Evolutionary conservation across 2,888 invertebrate genomes (phyloP).

Genomic region (Falcaria lacertinaria): DNA sequence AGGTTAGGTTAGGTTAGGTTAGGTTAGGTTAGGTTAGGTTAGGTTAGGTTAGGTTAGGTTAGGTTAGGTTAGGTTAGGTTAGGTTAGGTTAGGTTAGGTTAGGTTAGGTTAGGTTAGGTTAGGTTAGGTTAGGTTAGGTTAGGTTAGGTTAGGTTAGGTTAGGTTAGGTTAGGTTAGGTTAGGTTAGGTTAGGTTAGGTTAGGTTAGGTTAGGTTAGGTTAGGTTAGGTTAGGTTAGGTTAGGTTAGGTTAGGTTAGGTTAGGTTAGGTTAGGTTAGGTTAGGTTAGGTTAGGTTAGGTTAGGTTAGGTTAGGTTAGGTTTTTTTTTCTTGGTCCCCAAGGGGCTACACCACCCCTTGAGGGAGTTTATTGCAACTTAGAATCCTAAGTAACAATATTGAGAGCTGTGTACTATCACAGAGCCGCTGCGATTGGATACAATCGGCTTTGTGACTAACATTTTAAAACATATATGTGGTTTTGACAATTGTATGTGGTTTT

Average conservation of each 20-base stretch:
- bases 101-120: not conserved
- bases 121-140: not conserved
- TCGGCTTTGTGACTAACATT: no score
- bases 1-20: not conserved
- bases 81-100: not conserved
- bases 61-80: not conserved
- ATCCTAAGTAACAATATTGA: no score
- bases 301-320: constrained; percentile 24
- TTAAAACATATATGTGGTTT: no score
- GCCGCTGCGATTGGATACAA: no score
- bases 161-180: not conserved
- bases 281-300: constrained; percentile 23
- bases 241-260: constrained; percentile 12
- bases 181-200: not conserved
- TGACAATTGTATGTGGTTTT: no score
- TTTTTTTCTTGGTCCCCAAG: no score
- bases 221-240: constrained; percentile 8
- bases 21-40: not conserved
- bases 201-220: not conserved
- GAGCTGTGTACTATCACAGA: no score
- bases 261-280: constrained; percentile 22
- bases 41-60: not conserved
- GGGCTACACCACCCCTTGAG: no score
- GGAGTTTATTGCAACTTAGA: no score
- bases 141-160: not conserved